A percentile compares a stretch with the other conserved stretches of the same genome.
Conservation (phyloP, 2,113 vertebrate species). For the Ceyx cyanopectus region DNA sequence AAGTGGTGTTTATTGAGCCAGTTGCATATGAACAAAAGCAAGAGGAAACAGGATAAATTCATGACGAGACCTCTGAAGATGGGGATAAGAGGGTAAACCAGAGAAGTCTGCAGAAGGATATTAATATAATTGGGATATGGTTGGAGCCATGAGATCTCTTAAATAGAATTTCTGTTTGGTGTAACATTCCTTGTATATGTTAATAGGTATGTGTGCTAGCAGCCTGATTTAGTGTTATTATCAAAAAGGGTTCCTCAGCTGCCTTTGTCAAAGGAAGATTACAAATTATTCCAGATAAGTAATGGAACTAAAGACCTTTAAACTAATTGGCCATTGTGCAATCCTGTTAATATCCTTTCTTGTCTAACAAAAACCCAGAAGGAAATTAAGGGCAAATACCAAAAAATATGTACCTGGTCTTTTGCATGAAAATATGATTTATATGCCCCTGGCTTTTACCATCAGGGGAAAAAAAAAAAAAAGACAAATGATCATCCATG, state of each 20-base stretch:
- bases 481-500: neutral
- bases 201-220: conserved; percentile 50
- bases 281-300: conserved; percentile 72
- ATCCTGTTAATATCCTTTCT: conserved; percentile 57
- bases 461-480: neutral
- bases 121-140: conserved; percentile 17
- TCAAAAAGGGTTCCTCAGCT: conserved; percentile 34
- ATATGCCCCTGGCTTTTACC: neutral
- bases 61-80: conserved; percentile 12
- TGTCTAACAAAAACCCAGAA: conserved; percentile 30
- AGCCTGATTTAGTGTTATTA: conserved; percentile 65
- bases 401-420: conserved; percentile 33
- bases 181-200: conserved; percentile 59
- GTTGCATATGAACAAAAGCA: neutral
- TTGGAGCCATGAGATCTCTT: conserved; percentile 25
- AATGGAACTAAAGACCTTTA: conserved; percentile 72
- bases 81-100: conserved; percentile 23
- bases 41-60: neutral
- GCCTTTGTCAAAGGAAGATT: conserved; percentile 67
- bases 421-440: neutral
- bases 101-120: conserved; percentile 6
- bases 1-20: neutral
- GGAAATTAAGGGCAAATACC: conserved; percentile 58
- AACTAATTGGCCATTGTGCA: conserved; percentile 64
- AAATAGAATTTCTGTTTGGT: conserved; percentile 70